These are phyloP conservation scores for Protaetia brevitarsis DNA, from an alignment of 1,140 invertebrate species.

Conservation along the genomic window DNA sequence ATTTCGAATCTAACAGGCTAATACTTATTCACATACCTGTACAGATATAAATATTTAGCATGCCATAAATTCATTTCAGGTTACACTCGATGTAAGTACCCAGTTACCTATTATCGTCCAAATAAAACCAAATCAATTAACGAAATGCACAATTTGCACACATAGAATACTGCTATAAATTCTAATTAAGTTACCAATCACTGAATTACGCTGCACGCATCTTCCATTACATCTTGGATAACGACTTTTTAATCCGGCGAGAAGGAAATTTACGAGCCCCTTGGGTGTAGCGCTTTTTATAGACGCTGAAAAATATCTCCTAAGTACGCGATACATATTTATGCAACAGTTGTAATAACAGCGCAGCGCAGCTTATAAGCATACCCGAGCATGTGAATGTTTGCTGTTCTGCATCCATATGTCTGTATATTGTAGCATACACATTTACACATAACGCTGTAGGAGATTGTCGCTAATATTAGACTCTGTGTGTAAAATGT, in stretches of 20 bases:
- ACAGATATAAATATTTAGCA: no score
- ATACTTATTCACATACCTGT: no score
- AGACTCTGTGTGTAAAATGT: constrained; percentile 23
- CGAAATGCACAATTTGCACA: no score
- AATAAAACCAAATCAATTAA: no score
- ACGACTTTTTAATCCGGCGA: background rate
- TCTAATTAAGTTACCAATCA: background rate
- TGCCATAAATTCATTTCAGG: no score
- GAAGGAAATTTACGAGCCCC: background rate
- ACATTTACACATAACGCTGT: background rate
- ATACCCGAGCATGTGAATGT: background rate
- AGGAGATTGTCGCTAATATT: constrained; percentile 27
- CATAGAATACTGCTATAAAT: background rate
- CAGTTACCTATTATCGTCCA: no score
- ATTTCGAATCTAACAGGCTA: no score
- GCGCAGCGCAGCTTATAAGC: background rate
- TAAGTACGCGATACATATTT: background rate
- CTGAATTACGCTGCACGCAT: background rate
- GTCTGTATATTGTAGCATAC: no score
- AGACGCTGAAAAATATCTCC: background rate
- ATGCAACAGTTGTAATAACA: background rate
- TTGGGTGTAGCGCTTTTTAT: background rate
- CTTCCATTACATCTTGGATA: background rate
- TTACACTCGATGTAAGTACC: no score
- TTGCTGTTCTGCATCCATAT: background rate